phyloP scores from a whole-genome alignment of 1,140 invertebrate species.

The Trichonephila clavata region DNA sequence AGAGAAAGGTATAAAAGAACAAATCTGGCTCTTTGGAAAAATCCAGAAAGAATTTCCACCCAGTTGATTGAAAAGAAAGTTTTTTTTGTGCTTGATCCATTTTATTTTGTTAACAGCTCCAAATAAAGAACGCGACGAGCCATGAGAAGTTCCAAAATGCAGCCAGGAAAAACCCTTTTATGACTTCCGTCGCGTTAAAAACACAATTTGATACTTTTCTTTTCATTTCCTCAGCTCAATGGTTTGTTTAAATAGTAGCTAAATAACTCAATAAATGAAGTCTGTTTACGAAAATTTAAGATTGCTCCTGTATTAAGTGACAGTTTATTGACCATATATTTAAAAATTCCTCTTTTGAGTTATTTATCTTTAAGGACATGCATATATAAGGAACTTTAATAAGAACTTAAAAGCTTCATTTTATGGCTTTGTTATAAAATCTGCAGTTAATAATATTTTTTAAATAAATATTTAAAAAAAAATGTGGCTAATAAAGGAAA shows the following conservation, averaged over 20 bases:
- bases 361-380: too few species aligned
- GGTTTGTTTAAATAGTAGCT: not conserved
- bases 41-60: constrained; percentile 3
- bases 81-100: not conserved
- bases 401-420: too few species aligned
- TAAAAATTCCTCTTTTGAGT: too few species aligned
- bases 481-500: too few species aligned
- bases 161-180: constrained; percentile 17
- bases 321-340: too few species aligned
- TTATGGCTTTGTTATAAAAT: too few species aligned
- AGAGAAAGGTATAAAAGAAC: not conserved
- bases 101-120: constrained; percentile 30
- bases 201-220: not conserved
- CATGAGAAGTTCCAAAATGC: not conserved
- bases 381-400: too few species aligned
- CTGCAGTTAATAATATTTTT: too few species aligned
- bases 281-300: not conserved
- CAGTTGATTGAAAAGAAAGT: not conserved
- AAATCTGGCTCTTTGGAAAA: not conserved
- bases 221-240: not conserved
- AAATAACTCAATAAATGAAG: not conserved
- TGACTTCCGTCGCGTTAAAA: not conserved
- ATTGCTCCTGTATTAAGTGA: not conserved
- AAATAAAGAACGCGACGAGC: constrained; percentile 3
- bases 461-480: too few species aligned